Evolutionary conservation across 2,797 vertebrate genomes (phyloP), one percentile per base, ranked within the genome.

Genomic region (Choloepus didactylus): DNA sequence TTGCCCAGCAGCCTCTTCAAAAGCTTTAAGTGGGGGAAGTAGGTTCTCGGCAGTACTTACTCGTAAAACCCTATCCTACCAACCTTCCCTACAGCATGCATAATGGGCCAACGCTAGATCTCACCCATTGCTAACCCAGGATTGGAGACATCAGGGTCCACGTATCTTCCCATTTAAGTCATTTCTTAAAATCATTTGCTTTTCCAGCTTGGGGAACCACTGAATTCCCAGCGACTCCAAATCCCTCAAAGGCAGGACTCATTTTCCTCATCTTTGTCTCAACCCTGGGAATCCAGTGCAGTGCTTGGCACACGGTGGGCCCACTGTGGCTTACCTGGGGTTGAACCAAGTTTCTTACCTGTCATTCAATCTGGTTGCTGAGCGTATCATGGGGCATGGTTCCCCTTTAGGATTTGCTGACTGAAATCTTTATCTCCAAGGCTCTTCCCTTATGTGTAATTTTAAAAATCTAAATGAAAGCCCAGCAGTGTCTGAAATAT

Each of bases 261-360:
- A 0, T 41, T 21, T n/a, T 31, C 44, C 10, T 29, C 49, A 76
- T 27, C 70, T 81, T 15, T 6, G 73, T 2, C 54, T 64, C 44
- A 27, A 64, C 31, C 44, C 51, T 0, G 0, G 59, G 64, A 56
- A 51, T 69, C 76, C 41, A 14, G 64, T 31, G 18, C 0, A 4
- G 54, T 25, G 56, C 35, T 51, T 5, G n/a, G 29, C 49, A 31
- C 35, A 21, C 0, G 18, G 75, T 10, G 29, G 73, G 14, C 51
- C 23, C 25, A 4, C 27, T 6, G 0, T 25, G 23, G 67, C 1
- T 0, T 0, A 3, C 31, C 4, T 19, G 29, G 29, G 27, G 16
- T 2, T 5, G 56, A 69, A 15, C 35, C 60, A 9, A 15, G 19
- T 11, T 27, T 29, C 62, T 27, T 8, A 14, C 41, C 66, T 19